These are phyloP conservation scores for Drosophila azteca DNA, from an alignment of 1,140 invertebrate genomes.

Conservation along the genomic window DNA sequence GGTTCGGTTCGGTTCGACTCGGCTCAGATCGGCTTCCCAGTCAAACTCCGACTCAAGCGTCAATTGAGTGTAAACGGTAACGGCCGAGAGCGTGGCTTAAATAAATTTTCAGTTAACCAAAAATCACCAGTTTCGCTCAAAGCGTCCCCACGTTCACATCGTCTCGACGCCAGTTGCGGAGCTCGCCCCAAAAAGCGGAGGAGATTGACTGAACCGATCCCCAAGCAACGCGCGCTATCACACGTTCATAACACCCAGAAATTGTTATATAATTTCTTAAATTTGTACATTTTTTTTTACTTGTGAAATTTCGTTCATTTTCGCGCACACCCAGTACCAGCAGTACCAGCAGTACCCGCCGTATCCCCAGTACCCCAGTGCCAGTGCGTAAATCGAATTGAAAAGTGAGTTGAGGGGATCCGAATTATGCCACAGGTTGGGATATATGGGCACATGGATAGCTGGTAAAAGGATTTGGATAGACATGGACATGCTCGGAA, in stretches of 20 bases:
- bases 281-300: conserved; percentile 4
- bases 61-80: conserved; percentile 39
- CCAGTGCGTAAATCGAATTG: conserved; percentile 31
- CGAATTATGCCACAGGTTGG: conserved; percentile 9
- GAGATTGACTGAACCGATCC: conserved; percentile 7
- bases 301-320: conserved; percentile 43
- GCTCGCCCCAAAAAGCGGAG: conserved; percentile 36
- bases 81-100: conserved; percentile 69
- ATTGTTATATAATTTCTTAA: conserved; percentile 48
- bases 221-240: conserved; percentile 7
- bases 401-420: conserved; percentile 48
- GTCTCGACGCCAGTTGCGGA: conserved; percentile 48
- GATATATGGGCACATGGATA: conserved; percentile 1
- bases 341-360: neutral
- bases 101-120: conserved; percentile 77
- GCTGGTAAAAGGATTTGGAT: conserved; percentile 19
- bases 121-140: conserved; percentile 77
- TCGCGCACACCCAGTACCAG: conserved; percentile 4
- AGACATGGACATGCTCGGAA: conserved; percentile 48
- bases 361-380: conserved; percentile 2
- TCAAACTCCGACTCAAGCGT: conserved; percentile 40
- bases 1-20: neutral
- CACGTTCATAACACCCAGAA: conserved; percentile 6
- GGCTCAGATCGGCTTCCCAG: conserved; percentile 20
- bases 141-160: conserved; percentile 76